A percentile compares a stretch with the other conserved stretches of the same genome.
phyloP scores from a whole-genome alignment of 2,113 vertebrate genomes.

The Perca flavescens region DNA sequence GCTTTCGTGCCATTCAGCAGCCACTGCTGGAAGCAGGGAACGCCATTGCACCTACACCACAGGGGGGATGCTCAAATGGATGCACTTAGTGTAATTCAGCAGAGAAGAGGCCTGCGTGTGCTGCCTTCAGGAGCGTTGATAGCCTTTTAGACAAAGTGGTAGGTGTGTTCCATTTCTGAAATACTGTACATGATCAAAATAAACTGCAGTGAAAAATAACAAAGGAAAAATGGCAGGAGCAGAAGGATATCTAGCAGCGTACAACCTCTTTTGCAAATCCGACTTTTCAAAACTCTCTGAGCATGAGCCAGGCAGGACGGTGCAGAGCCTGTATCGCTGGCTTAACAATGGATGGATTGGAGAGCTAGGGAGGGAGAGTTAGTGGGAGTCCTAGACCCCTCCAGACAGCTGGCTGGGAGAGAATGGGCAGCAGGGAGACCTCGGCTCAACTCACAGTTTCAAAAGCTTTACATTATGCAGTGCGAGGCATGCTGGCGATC shows the following conservation, averaged over 20 bases:
- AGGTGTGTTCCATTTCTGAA: constrained; percentile 9
- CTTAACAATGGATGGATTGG: background rate
- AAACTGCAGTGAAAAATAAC: constrained; percentile 17
- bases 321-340: background rate
- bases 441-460: constrained; percentile 37
- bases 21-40: constrained; percentile 17
- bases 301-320: background rate
- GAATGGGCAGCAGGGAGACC: constrained; percentile 6
- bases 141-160: constrained; percentile 53
- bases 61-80: constrained; percentile 19
- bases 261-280: constrained; percentile 5
- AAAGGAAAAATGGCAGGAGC: background rate
- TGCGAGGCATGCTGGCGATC: constrained; percentile 15
- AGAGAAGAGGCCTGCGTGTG: constrained; percentile 7
- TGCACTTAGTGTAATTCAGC: constrained; percentile 64
- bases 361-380: background rate
- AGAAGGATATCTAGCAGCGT: background rate
- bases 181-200: constrained; percentile 32
- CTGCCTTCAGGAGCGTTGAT: constrained; percentile 19
- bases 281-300: constrained; percentile 13
- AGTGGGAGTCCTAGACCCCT: constrained; percentile 26
- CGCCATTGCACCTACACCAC: constrained; percentile 20
- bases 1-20: constrained; percentile 18
- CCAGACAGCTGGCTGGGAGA: constrained; percentile 22
- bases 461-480: constrained; percentile 57